phyloP scores from a whole-genome alignment of 2,888 invertebrate genomes.

The Mesorhabditis sp. region DNA sequence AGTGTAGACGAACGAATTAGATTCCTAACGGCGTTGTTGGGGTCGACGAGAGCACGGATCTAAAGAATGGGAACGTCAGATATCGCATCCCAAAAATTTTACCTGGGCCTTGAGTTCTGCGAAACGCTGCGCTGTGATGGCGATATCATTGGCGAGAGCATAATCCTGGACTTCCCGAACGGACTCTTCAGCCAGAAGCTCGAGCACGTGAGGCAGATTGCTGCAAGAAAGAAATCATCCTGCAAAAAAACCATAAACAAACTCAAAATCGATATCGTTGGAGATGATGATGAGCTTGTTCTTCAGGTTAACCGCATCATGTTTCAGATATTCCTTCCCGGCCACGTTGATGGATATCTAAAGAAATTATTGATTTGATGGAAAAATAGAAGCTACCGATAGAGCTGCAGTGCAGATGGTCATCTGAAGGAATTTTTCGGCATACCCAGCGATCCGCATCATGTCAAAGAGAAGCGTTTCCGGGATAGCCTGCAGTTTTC shows the following conservation, averaged over 20 bases:
- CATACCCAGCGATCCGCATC: background rate
- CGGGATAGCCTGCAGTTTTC: background rate
- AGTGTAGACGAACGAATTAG: too few species aligned
- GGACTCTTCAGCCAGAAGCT: background rate
- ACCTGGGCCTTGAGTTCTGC: too few species aligned
- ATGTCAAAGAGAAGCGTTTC: background rate
- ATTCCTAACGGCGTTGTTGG: too few species aligned
- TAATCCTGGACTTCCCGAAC: background rate
- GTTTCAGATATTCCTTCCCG: conserved; percentile 1
- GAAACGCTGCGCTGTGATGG: too few species aligned
- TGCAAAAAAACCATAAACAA: background rate
- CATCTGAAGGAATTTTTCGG: conserved; percentile 4
- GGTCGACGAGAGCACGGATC: too few species aligned
- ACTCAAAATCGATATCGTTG: background rate
- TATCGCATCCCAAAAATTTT: too few species aligned
- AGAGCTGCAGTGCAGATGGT: background rate
- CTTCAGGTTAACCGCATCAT: background rate
- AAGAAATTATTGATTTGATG: background rate
- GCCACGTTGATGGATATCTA: background rate
- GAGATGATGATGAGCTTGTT: conserved; percentile 3
- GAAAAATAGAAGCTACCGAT: background rate
- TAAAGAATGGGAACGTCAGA: too few species aligned
- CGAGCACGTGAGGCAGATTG: background rate
- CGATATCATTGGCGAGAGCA: too few species aligned
- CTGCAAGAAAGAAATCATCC: background rate